Percentiles rank a stretch among this genome's conserved stretches.
phyloP scores from a whole-genome alignment of 2,113 vertebrate species.

The Melanocharis versteri region DNA sequence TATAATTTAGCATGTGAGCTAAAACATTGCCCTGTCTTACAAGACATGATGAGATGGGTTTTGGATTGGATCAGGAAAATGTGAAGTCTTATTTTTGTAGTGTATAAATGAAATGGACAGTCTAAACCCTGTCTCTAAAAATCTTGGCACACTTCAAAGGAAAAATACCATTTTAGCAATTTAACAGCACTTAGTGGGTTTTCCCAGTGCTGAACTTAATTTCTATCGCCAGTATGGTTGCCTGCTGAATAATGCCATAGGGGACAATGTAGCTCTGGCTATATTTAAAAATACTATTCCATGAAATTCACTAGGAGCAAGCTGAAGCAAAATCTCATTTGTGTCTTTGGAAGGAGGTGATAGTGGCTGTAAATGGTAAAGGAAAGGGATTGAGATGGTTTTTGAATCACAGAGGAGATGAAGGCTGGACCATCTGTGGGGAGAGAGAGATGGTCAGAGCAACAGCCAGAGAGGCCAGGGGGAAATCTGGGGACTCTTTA shows the following conservation, averaged over 20 bases:
- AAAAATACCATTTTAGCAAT: constrained; percentile 41
- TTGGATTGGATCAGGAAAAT: background rate
- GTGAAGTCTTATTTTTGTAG: background rate
- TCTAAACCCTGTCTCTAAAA: background rate
- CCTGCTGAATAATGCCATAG: constrained; percentile 34
- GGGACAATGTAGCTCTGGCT: background rate
- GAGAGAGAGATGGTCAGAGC: background rate
- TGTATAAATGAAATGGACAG: background rate
- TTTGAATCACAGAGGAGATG: background rate
- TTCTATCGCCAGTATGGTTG: constrained; percentile 1
- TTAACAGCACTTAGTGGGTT: constrained; percentile 41
- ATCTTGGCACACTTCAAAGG: constrained; percentile 27
- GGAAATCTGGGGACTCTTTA: background rate
- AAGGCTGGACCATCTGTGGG: background rate
- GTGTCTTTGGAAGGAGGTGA: background rate
- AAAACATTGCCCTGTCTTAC: background rate
- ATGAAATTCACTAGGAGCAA: constrained; percentile 6
- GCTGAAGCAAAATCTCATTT: background rate
- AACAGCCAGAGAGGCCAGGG: background rate
- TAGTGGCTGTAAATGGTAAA: background rate
- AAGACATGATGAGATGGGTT: background rate
- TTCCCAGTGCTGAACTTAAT: constrained; percentile 15
- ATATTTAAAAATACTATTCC: constrained; percentile 35
- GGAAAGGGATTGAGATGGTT: background rate
- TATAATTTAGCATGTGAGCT: background rate